Conservation (phyloP, 2,888 invertebrate genomes). For the Aplocera efformata region DNA sequence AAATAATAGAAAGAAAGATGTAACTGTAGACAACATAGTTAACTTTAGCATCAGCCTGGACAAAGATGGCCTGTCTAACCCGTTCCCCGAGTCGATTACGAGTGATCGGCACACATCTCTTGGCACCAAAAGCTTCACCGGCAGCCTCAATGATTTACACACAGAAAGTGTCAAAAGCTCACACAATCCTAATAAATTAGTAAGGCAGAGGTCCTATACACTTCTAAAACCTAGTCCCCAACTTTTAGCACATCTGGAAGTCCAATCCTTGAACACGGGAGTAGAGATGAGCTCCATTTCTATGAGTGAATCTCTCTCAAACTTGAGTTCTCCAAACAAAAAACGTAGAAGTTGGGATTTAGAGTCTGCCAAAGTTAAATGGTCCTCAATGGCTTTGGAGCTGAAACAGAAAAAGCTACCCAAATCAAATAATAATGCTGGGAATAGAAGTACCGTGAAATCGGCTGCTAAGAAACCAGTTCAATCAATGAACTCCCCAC, state of each 20-base stretch:
- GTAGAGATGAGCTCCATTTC: constrained; percentile 72
- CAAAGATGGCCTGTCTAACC: constrained; percentile 34
- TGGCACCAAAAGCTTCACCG: constrained; percentile 64
- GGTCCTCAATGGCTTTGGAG: constrained; percentile 74
- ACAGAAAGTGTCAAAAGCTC: constrained; percentile 50
- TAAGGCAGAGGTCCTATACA: constrained; percentile 89
- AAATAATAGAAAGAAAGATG: constrained; percentile 14
- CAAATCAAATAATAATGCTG: constrained; percentile 21
- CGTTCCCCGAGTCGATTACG: constrained; percentile 34
- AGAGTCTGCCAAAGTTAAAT: constrained; percentile 70
- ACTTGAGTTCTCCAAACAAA: constrained; percentile 49
- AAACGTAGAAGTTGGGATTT: constrained; percentile 73
- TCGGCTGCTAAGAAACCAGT: constrained; percentile 29
- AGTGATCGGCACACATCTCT: constrained; percentile 54
- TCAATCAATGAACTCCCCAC: constrained; percentile 22
- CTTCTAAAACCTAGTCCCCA: constrained; percentile 88
- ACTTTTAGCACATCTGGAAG: constrained; percentile 83
- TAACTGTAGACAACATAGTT: constrained; percentile 25
- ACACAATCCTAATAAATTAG: constrained; percentile 58
- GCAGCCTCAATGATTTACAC: constrained; percentile 69
- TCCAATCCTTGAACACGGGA: constrained; percentile 68
- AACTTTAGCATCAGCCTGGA: constrained; percentile 38
- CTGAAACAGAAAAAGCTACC: constrained; percentile 45
- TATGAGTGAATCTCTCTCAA: constrained; percentile 72
- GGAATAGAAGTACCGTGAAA: constrained; percentile 24